Evolutionary conservation across 2,888 invertebrate species (phyloP).

Genomic region (Alcis repandata): DNA sequence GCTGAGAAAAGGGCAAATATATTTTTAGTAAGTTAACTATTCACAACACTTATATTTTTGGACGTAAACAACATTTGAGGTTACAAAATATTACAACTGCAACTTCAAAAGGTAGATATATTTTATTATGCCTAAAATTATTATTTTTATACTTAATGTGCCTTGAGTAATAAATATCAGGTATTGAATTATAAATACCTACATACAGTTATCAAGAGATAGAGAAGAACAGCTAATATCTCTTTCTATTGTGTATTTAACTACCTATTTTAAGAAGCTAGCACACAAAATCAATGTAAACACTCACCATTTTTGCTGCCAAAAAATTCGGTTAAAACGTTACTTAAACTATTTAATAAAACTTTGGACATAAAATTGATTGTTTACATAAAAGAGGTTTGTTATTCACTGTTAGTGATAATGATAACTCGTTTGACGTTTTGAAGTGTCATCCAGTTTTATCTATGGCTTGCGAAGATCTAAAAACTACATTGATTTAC

Average conservation of each 20-base stretch:
- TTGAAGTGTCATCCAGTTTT: not conserved
- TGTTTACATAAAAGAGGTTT: not conserved
- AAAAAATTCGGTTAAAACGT: not conserved
- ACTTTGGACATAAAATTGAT: not conserved
- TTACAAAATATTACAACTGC: not conserved
- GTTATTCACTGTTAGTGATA: not conserved
- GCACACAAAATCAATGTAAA: not conserved
- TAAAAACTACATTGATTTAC: not conserved
- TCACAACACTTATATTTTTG: not conserved
- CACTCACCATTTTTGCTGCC: conserved; percentile 6
- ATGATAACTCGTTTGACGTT: conserved; percentile 11
- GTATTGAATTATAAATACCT: no score
- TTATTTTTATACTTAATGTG: no score
- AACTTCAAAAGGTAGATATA: not conserved
- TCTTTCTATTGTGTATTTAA: not conserved
- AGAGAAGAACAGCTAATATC: not conserved
- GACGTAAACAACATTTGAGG: conserved; percentile 4
- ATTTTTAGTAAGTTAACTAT: no score
- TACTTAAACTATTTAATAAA: not conserved
- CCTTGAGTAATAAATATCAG: no score
- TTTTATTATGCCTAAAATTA: no score
- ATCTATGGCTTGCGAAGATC: not conserved
- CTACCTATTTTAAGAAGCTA: not conserved
- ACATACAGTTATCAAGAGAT: no score
- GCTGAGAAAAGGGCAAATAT: no score